These are phyloP conservation scores for Allophyes oxyacanthae DNA, from an alignment of 2,888 invertebrate genomes.

Conservation along the genomic window DNA sequence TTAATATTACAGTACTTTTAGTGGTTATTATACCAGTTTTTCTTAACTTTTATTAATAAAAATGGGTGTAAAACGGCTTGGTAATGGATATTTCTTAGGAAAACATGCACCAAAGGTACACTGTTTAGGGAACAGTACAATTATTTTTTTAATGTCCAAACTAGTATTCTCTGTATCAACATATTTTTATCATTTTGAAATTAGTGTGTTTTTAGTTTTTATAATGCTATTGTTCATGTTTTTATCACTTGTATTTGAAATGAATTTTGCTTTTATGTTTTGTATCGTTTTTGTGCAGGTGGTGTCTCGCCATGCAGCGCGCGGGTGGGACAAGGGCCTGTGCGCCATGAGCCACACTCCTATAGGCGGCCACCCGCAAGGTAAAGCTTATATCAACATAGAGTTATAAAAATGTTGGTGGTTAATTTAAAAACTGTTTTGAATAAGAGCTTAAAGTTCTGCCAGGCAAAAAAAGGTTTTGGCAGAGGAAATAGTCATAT, in stretches of 20 bases:
- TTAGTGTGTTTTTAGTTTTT: not conserved
- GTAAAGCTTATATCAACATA: constrained; percentile 63
- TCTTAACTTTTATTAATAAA: constrained; percentile 15
- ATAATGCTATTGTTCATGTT: not conserved
- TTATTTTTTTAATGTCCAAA: not conserved
- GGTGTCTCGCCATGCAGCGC: constrained; percentile 90
- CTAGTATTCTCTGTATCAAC: not conserved
- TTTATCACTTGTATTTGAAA: too few species aligned
- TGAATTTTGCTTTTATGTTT: not conserved
- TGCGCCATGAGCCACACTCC: constrained; percentile 90
- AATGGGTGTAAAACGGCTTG: constrained; percentile 44
- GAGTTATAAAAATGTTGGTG: not conserved
- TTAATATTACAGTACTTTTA: constrained; percentile 6
- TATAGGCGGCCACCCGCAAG: constrained; percentile 90
- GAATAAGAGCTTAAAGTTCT: too few species aligned
- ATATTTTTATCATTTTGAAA: not conserved
- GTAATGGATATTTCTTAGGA: constrained; percentile 17
- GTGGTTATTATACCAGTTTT: constrained; percentile 9
- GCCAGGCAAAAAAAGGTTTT: too few species aligned
- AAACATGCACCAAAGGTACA: constrained; percentile 36
- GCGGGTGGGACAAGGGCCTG: constrained; percentile 90
- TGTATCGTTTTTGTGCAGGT: constrained; percentile 71
- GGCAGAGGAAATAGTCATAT: too few species aligned
- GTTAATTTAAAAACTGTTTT: too few species aligned
- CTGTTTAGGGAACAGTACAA: not conserved